Base-by-base conservation (phyloP, 2,888 invertebrate genomes). In the Apotomis turbidana region DNA sequence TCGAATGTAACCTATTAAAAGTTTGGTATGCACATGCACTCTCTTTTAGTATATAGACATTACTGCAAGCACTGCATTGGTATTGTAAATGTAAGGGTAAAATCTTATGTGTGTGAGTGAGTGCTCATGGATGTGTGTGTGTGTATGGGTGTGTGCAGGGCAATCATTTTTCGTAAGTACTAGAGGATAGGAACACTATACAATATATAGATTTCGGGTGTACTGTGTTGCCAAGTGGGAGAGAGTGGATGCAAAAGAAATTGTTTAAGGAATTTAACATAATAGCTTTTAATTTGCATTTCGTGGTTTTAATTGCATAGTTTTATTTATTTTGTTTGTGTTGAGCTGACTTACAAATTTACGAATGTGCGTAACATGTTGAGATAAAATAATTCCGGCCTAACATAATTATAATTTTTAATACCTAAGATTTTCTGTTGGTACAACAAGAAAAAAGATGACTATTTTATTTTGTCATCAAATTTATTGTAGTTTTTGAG, bases 131-230 rank as follows among this genome's bases (percentile, higher is more conserved):
- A 38, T 70, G 54, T 70, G 73, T 74, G 73, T 74, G 73, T 58
- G 60, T 76, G 75, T 78, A 68, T 79, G 82, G 71, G 69, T 78
- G 79, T 78, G 79, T 83, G 83, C 82, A 84, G 82, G 71, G 83
- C 85, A 84, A 87, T 89, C 87, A 89, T 90, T 89, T 89, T 86
- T 86, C 85, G 83, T 87, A 83, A 89, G 90, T 90, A 87, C 91
- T 91, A 92, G 91, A 90, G 86, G 84, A 87, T 87, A 89, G 90
- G 84, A 80, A 75, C 78, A 76, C 76, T 81, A 80, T 80, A 80
- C 72, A 54, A 58, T 80, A 80, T 83, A 81, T 82, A 80, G 79
- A 76, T 77, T 81, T 81, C 75, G 78, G 77, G 79, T 79, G 80
- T 79, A 79, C 76, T 76, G 59, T 70, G 49, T 68, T 46, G 64